Evolutionary conservation across 1,140 invertebrate species (phyloP).

Genomic region (Leucophenga varia): DNA sequence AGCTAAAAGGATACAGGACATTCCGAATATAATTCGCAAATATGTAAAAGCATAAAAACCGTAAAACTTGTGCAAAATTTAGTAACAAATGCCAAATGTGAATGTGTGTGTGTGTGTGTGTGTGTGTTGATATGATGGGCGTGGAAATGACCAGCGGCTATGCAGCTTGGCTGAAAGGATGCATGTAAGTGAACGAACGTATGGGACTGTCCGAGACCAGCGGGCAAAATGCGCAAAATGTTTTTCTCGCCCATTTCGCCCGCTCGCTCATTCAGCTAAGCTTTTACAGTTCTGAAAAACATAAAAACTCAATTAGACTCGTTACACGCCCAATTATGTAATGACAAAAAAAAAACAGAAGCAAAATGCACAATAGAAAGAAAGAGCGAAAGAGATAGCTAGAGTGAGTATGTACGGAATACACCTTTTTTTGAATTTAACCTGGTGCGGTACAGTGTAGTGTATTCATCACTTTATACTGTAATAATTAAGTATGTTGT

Average conservation of each 20-base stretch:
- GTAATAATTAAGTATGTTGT: constrained; percentile 7
- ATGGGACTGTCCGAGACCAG: constrained; percentile 1
- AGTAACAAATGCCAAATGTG: constrained; percentile 18
- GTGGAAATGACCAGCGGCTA: constrained; percentile 52
- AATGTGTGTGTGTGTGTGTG: constrained; percentile 4
- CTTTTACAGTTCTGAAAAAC: constrained; percentile 36
- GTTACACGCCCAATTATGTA: constrained; percentile 56
- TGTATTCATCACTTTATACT: not conserved
- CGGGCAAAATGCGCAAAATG: constrained; percentile 8
- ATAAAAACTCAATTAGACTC: constrained; percentile 57
- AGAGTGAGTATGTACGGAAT: no score
- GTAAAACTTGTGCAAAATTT: constrained; percentile 2
- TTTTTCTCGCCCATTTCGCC: constrained; percentile 18
- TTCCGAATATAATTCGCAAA: not conserved
- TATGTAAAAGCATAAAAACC: constrained; percentile 2
- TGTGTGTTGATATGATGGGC: constrained; percentile 15
- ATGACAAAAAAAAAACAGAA: constrained; percentile 31
- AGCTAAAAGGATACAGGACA: not conserved
- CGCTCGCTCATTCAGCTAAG: constrained; percentile 2
- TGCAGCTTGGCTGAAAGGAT: constrained; percentile 3
- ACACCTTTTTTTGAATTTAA: not conserved
- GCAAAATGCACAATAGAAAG: no score
- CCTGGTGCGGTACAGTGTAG: not conserved
- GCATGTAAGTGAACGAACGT: not conserved
- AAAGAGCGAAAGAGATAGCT: no score